Conservation (phyloP, 2,888 invertebrate species). For the Drosophila nigritarsus region DNA sequence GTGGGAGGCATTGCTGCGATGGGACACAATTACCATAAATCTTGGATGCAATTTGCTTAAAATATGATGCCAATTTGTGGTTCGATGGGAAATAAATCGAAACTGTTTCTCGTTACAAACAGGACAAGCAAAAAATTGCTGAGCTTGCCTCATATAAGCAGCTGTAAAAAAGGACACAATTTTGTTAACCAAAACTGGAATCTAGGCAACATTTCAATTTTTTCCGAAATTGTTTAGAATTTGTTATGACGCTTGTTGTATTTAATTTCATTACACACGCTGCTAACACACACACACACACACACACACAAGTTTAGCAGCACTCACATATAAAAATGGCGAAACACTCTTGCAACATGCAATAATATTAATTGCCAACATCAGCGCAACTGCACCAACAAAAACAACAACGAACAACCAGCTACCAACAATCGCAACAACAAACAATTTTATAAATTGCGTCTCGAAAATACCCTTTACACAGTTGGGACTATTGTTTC, state of each 20-base stretch:
- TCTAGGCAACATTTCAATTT: conserved; percentile 12
- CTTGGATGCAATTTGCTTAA: conserved; percentile 81
- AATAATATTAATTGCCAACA: conserved; percentile 79
- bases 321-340: conserved; percentile 13
- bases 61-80: conserved; percentile 82
- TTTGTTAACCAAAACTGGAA: conserved; percentile 12
- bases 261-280: conserved; percentile 71
- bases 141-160: conserved; percentile 2
- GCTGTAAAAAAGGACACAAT: conserved; percentile 5
- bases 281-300: conserved; percentile 23
- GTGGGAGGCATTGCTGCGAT: conserved; percentile 58
- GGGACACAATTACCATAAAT: conserved; percentile 81
- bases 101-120: conserved; percentile 56
- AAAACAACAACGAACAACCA: conserved; percentile 37
- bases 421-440: conserved; percentile 31
- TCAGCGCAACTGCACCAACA: conserved; percentile 67
- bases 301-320: not conserved
- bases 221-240: conserved; percentile 67
- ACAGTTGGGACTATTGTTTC: not conserved
- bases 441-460: not conserved
- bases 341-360: conserved; percentile 63
- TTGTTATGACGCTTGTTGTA: conserved; percentile 75
- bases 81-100: conserved; percentile 80
- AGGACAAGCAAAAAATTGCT: conserved; percentile 17
- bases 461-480: conserved; percentile 27